Percentiles rank a stretch among this genome's conserved stretches.
Conservation (phyloP, 2,888 invertebrate species). For the Tachina lurida region DNA sequence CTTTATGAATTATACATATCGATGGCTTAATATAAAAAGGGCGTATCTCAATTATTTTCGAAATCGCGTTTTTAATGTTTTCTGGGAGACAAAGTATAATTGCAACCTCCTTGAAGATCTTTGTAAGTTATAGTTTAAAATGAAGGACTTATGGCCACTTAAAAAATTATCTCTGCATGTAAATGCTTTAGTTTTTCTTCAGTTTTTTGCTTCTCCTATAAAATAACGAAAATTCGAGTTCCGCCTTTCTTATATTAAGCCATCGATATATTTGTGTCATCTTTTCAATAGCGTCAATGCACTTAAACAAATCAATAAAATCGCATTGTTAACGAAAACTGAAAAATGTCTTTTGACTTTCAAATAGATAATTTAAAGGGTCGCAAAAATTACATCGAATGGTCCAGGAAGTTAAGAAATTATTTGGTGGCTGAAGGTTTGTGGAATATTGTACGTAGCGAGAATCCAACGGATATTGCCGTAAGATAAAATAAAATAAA, state of each 20-base stretch:
- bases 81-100: no score
- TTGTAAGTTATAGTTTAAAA: no score
- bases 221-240: no score
- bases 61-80: no score
- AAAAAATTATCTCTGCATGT: no score
- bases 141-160: no score
- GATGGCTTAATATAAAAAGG: no score
- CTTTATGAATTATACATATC: not conserved
- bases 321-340: not conserved
- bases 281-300: conserved; percentile 33
- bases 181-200: no score
- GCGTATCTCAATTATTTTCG: no score
- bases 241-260: no score
- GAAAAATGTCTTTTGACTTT: conserved; percentile 77
- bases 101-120: no score
- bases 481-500: conserved; percentile 5
- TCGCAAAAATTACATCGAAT: conserved; percentile 79
- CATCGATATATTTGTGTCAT: not conserved
- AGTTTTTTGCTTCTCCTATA: no score
- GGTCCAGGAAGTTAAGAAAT: conserved; percentile 79
- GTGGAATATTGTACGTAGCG: conserved; percentile 77
- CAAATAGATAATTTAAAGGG: conserved; percentile 79
- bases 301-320: not conserved
- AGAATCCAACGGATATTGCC: conserved; percentile 30
- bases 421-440: conserved; percentile 79